These are phyloP conservation scores for Drosophila neocordata DNA, from an alignment of 1,140 invertebrate genomes.

Conservation along the genomic window DNA sequence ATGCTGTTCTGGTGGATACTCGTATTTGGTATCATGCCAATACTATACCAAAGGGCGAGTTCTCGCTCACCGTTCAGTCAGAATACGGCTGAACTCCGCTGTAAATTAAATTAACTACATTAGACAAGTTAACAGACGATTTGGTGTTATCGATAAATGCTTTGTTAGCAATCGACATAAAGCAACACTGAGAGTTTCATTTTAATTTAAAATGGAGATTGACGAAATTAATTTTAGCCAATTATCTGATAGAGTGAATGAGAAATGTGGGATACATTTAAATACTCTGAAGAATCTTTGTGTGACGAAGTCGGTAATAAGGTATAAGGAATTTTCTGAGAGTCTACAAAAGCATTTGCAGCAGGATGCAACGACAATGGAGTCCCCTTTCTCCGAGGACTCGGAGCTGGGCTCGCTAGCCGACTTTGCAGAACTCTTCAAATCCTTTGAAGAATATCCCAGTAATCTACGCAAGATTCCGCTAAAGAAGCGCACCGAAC, in stretches of 20 bases:
- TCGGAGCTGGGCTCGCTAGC: conserved; percentile 38
- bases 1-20: conserved; percentile 94
- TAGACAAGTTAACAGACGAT: not conserved
- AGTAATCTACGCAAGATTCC: conserved; percentile 55
- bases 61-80: conserved; percentile 95
- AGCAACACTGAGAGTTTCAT: not conserved
- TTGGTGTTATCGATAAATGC: not conserved
- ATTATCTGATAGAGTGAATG: conserved; percentile 40
- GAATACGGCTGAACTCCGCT: conserved; percentile 90
- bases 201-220: conserved; percentile 36
- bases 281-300: conserved; percentile 48
- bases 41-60: conserved; percentile 90
- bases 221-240: conserved; percentile 40
- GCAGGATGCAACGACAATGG: conserved; percentile 23
- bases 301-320: conserved; percentile 58
- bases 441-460: conserved; percentile 66
- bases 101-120: not conserved
- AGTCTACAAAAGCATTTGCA: conserved; percentile 45
- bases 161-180: not conserved
- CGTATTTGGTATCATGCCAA: conserved; percentile 97
- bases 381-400: conserved; percentile 1
- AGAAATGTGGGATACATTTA: conserved; percentile 39
- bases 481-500: conserved; percentile 43
- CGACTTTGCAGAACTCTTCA: conserved; percentile 63
- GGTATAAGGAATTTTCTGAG: conserved; percentile 41